Conservation (phyloP, 1,140 invertebrate species). For the Brachionus plicatilis region DNA sequence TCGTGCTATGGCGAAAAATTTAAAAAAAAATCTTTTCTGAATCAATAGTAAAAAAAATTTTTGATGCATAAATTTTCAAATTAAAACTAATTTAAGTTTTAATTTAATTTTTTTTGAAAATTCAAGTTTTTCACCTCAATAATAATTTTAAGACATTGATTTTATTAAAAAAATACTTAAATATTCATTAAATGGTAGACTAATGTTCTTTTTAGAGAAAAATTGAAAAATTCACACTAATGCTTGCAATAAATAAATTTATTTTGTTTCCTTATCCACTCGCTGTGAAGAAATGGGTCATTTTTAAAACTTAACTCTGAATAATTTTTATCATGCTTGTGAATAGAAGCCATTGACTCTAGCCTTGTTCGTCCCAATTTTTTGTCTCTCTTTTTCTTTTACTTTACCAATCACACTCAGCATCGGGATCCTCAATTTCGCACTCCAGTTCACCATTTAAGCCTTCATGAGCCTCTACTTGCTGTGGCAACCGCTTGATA, state of each 20-base stretch:
- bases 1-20: no score
- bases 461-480: background rate
- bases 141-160: no score
- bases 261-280: no score
- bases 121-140: no score
- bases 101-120: no score
- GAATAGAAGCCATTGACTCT: slow-evolving; percentile 76
- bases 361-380: slow-evolving; percentile 80
- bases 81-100: no score
- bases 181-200: no score
- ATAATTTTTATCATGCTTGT: slow-evolving; percentile 70
- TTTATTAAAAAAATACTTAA: no score
- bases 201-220: background rate
- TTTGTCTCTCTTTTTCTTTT: background rate
- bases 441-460: slow-evolving; percentile 13
- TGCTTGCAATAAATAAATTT: slow-evolving; percentile 8
- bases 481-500: slow-evolving; percentile 31
- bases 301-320: slow-evolving; percentile 63
- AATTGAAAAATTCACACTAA: slow-evolving; percentile 28
- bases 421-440: slow-evolving; percentile 35
- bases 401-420: slow-evolving; percentile 41
- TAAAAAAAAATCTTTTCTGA: no score
- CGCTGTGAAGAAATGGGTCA: no score
- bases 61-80: no score
- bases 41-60: no score